These are phyloP conservation scores for Aplocera efformata DNA, from an alignment of 2,888 invertebrate species.

Conservation along the genomic window DNA sequence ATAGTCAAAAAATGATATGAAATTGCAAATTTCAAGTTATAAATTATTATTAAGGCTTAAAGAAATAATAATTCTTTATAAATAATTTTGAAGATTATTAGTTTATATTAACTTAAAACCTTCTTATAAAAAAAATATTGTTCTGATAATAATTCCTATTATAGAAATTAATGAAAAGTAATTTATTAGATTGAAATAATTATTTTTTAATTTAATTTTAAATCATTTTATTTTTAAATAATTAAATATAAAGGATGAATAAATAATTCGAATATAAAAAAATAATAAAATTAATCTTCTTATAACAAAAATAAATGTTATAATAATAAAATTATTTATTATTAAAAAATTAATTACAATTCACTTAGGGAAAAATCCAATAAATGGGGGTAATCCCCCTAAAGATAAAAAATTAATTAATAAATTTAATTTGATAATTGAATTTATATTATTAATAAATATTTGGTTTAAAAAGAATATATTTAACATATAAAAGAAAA, in stretches of 20 bases:
- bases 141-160: constrained; percentile 53
- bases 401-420: constrained; percentile 78
- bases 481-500: constrained; percentile 70
- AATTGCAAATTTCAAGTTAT: constrained; percentile 82
- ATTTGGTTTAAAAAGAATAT: constrained; percentile 75
- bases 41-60: constrained; percentile 78
- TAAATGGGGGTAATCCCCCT: constrained; percentile 80
- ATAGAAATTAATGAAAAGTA: constrained; percentile 48
- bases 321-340: constrained; percentile 55
- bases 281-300: constrained; percentile 77
- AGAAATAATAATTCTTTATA: constrained; percentile 70
- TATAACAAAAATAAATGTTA: constrained; percentile 70
- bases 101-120: constrained; percentile 82
- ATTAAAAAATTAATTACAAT: constrained; percentile 77
- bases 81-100: constrained; percentile 83
- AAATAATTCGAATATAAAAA: constrained; percentile 78
- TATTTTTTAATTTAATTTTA: constrained; percentile 58
- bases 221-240: constrained; percentile 71
- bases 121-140: constrained; percentile 57
- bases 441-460: constrained; percentile 60
- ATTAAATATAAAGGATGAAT: constrained; percentile 69
- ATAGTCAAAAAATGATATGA: constrained; percentile 80
- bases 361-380: constrained; percentile 83
- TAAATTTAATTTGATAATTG: constrained; percentile 69
- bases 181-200: constrained; percentile 44